Percentiles rank a stretch among this genome's conserved stretches.
phyloP scores from a whole-genome alignment of 1,140 invertebrate genomes.

The Charaxes varanes region DNA sequence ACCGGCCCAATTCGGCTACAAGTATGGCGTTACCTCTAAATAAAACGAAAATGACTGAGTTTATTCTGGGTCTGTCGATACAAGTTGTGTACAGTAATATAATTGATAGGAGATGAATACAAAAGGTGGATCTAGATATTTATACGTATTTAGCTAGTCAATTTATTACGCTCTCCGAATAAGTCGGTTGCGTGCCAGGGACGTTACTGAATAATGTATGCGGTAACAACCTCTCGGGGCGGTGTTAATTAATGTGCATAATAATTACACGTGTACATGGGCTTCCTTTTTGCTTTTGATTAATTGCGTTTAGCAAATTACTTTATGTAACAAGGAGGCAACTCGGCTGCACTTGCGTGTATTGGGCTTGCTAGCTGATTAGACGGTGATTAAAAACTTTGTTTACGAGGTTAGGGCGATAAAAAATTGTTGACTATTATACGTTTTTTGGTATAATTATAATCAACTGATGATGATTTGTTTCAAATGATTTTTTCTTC shows the following conservation, averaged over 20 bases:
- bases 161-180: constrained; percentile 19
- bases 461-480: too few species aligned
- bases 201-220: constrained; percentile 58
- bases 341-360: constrained; percentile 5
- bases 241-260: constrained; percentile 72
- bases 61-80: too few species aligned
- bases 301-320: constrained; percentile 64
- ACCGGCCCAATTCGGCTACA: too few species aligned
- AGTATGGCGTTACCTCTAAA: too few species aligned
- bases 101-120: too few species aligned
- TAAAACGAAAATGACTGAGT: too few species aligned
- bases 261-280: constrained; percentile 66
- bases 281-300: constrained; percentile 71
- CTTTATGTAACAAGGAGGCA: constrained; percentile 30
- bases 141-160: constrained; percentile 12
- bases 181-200: constrained; percentile 38
- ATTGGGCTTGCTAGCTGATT: constrained; percentile 3
- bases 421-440: too few species aligned
- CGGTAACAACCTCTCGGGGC: constrained; percentile 44
- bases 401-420: too few species aligned
- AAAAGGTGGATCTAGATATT: constrained; percentile 11
- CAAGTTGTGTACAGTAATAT: too few species aligned
- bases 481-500: too few species aligned
- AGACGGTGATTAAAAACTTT: constrained; percentile 1
- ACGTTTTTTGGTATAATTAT: too few species aligned